Conservation (phyloP, 2,113 vertebrate genomes). For the Syngnathus scovelli region DNA sequence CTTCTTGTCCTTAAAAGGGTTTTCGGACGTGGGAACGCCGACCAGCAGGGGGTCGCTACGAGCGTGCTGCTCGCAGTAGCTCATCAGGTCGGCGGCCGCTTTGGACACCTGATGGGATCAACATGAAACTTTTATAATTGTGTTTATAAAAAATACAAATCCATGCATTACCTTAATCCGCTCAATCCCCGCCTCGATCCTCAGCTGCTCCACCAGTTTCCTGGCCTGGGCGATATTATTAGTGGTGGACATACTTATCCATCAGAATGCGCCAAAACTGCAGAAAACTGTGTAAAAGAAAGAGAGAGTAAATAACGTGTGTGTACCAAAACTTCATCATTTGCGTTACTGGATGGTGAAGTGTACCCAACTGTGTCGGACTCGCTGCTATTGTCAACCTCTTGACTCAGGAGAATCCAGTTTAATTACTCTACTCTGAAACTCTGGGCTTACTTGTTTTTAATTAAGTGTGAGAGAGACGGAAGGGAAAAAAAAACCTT, state of each 20-base stretch:
- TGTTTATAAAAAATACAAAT: background rate
- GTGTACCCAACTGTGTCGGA: conserved; percentile 1
- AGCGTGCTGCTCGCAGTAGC: conserved; percentile 92
- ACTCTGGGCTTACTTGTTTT: conserved; percentile 20
- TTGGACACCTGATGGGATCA: conserved; percentile 81
- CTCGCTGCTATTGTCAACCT: conserved; percentile 32
- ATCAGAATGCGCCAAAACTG: conserved; percentile 60
- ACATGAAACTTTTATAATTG: too few relatives aligned
- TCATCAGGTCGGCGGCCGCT: conserved; percentile 91
- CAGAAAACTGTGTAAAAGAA: conserved; percentile 46
- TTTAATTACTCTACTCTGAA: conserved; percentile 61
- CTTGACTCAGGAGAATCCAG: conserved; percentile 41
- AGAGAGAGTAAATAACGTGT: background rate
- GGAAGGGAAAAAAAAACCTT: background rate
- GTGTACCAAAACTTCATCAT: background rate
- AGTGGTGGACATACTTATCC: conserved; percentile 86
- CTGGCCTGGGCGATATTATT: conserved; percentile 94
- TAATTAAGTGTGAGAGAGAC: conserved; percentile 22
- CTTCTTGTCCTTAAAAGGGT: conserved; percentile 98
- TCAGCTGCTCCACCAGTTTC: conserved; percentile 96
- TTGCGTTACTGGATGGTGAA: background rate
- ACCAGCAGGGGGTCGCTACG: conserved; percentile 88
- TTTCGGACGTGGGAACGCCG: conserved; percentile 90
- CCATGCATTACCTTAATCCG: conserved; percentile 81
- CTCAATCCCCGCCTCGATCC: conserved; percentile 90